Evolutionary conservation across 2,888 invertebrate genomes (phyloP), one percentile per base, ranked within the genome.

Genomic region (Thereva unica): DNA sequence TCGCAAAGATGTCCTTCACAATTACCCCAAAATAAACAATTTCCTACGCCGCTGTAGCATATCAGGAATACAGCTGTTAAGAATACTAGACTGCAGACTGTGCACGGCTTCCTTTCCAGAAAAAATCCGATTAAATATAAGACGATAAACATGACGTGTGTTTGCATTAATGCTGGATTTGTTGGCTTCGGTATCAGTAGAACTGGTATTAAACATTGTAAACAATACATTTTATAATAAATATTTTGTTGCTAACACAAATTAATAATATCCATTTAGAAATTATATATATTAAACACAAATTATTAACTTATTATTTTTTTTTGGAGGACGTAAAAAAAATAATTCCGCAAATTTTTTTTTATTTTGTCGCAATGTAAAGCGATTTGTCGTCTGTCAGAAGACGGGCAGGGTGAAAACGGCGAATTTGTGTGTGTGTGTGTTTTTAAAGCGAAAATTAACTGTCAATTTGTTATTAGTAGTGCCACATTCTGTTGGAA

Each of bases 71-170:
- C 92, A 34, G 97, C 94, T 45, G 92, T 90, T 63, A 97, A 83
- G 83, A 99, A 99, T 72, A 98, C 92, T 64, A 97, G 83, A 77
- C 95, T 95, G 84, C 98, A 99, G 71, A 97, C 95, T 56, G 96
- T 96, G 81, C 98, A 99, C 1, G 98, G 98, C 80, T 94, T 97
- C 76, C 95, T 85, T 78, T 97, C 97, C 75, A 99, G 84, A 81
- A 98, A 97, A 83, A 98, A 98, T 74, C 97, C 95, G 74, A 97
- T 91, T 74, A 98, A 83, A 82, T 98, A 98, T 64, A 98, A 85
- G 71, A 95, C 91, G 87, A 98, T 95, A 81, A 98, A 97, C 91
- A 97, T 93, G 69, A 96, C 95, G 82, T 97, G 95, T 65, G 97
- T 97, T 80, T 97, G 93, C 74, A 97, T 87, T 68, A 97, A 84